These are phyloP conservation scores for Teinopalpus imperialis DNA, from an alignment of 2,888 invertebrate genomes.

Conservation along the genomic window DNA sequence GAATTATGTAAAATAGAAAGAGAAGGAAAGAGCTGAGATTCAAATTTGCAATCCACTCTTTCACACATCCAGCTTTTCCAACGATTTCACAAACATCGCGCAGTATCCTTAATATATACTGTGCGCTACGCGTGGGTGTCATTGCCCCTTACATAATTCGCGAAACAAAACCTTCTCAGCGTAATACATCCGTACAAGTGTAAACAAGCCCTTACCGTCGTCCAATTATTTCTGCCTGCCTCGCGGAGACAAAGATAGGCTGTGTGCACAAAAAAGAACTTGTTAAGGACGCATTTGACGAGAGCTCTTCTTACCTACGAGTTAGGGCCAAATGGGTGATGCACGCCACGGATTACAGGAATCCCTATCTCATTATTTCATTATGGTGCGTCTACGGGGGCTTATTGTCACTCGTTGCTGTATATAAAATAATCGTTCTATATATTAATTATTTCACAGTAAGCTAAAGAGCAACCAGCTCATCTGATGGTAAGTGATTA, in stretches of 20 bases:
- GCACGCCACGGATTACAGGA: slow-evolving; percentile 8
- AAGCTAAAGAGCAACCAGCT: too few relatives aligned
- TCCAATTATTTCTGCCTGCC: slow-evolving; percentile 42
- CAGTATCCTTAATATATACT: too few relatives aligned
- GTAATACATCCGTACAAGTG: slow-evolving; percentile 4
- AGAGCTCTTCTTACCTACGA: slow-evolving; percentile 7
- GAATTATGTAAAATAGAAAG: too few relatives aligned
- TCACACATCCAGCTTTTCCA: too few relatives aligned
- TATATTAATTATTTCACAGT: too few relatives aligned
- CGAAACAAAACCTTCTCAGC: slow-evolving; percentile 31
- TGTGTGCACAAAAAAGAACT: slow-evolving; percentile 29
- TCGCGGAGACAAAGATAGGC: slow-evolving; percentile 34
- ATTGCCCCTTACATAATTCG: slow-evolving; percentile 45
- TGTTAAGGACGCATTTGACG: slow-evolving; percentile 21
- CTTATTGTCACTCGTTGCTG: too few relatives aligned
- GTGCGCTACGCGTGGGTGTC: slow-evolving; percentile 30
- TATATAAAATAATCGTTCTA: too few relatives aligned
- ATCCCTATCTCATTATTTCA: slow-evolving; percentile 5
- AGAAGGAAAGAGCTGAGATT: too few relatives aligned
- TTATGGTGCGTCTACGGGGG: neutral
- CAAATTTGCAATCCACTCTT: too few relatives aligned
- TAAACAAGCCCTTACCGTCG: slow-evolving; percentile 24
- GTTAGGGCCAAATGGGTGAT: slow-evolving; percentile 8
- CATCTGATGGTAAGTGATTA: too few relatives aligned
- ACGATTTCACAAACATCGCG: too few relatives aligned